Conservation (phyloP, 2,888 invertebrate species). For the Aelia acuminata region DNA sequence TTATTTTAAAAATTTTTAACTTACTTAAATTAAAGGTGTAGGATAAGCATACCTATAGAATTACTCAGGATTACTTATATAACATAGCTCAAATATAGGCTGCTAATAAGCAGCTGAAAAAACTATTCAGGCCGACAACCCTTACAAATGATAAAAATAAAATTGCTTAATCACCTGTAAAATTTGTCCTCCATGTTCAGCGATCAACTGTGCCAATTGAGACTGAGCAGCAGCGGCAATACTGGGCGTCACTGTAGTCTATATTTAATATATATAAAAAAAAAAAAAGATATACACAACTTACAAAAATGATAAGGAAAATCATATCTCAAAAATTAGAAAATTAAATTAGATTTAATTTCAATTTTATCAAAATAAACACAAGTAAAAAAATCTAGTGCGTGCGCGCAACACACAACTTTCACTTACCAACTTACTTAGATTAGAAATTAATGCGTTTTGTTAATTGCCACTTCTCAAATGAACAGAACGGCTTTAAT, state of each 20-base stretch:
- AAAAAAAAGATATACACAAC: not conserved
- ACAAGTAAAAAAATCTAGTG: too few species aligned
- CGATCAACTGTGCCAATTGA: constrained; percentile 67
- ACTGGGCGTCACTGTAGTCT: constrained; percentile 66
- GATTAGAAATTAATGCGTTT: too few species aligned
- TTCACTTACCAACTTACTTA: too few species aligned
- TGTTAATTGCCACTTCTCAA: too few species aligned
- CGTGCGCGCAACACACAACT: too few species aligned
- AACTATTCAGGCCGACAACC: not conserved
- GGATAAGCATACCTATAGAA: too few species aligned
- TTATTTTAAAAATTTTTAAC: not conserved
- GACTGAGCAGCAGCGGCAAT: constrained; percentile 67
- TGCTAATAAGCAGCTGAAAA: not conserved
- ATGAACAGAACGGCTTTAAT: too few species aligned
- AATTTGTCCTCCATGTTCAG: constrained; percentile 67
- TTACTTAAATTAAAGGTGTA: not conserved
- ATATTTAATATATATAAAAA: not conserved
- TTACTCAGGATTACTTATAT: not conserved
- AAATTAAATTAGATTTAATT: too few species aligned
- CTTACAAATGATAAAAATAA: not conserved
- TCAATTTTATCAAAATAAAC: too few species aligned
- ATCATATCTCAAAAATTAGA: not conserved
- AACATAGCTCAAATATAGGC: not conserved
- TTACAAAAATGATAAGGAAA: constrained; percentile 30
- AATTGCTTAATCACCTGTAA: constrained; percentile 66